Evolutionary conservation across 2,113 vertebrate genomes (phyloP).

Genomic region (Microcebus jonahi): DNA sequence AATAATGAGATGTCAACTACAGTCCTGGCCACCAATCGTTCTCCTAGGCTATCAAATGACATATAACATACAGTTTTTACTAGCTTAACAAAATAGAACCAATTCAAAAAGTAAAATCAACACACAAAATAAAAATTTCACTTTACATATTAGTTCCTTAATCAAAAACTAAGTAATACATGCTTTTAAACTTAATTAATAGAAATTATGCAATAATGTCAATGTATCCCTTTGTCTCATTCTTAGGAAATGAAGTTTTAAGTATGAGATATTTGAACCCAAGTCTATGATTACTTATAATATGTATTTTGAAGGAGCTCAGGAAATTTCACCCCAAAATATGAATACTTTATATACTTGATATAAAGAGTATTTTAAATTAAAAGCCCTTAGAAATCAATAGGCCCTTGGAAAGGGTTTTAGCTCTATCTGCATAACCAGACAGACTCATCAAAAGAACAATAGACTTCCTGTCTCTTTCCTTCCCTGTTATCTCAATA

Average conservation of each 20-base stretch:
- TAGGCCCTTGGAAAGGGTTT: too few species aligned
- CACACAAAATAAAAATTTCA: background rate
- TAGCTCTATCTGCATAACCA: too few species aligned
- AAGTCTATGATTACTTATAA: background rate
- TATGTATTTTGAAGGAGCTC: background rate
- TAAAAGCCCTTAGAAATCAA: too few species aligned
- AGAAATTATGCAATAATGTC: background rate
- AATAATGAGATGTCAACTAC: constrained; percentile 33
- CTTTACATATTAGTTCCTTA: background rate
- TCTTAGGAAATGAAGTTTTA: background rate
- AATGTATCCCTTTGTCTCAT: background rate
- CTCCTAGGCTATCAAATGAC: background rate
- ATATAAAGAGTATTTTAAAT: too few species aligned
- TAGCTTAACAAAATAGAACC: background rate
- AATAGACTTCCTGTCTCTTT: too few species aligned
- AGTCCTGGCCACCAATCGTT: background rate
- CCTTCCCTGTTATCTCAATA: too few species aligned
- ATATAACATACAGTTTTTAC: background rate
- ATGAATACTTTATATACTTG: too few species aligned
- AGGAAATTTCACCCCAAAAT: too few species aligned
- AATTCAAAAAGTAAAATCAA: constrained; percentile 12
- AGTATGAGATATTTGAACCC: background rate
- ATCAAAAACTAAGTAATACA: background rate
- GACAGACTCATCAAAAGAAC: too few species aligned
- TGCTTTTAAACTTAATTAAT: background rate